phyloP scores from a whole-genome alignment of 2,797 vertebrate genomes.

The Tenualosa thibaudeaui region DNA sequence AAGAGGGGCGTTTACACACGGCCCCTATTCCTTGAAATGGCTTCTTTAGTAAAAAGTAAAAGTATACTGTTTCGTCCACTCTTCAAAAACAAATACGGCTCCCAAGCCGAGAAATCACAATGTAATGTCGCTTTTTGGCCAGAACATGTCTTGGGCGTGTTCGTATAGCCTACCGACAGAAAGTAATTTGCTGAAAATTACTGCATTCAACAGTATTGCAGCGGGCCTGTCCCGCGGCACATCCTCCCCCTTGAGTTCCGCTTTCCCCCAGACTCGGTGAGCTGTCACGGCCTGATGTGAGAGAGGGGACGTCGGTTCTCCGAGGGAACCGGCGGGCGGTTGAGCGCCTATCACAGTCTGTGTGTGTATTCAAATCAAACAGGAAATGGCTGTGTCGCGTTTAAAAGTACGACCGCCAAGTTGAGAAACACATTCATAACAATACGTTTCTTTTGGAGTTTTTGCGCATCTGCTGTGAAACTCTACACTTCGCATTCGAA shows the following conservation, averaged over 20 bases:
- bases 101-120: neutral
- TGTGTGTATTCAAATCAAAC: conserved; percentile 57
- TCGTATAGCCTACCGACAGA: neutral
- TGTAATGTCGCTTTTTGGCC: conserved; percentile 2
- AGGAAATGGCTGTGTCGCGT: conserved; percentile 47
- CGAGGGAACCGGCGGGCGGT: neutral
- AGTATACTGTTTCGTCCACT: neutral
- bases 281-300: conserved; percentile 27
- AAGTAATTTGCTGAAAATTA: neutral
- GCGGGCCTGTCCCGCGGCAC: conserved; percentile 35
- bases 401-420: conserved; percentile 44
- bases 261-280: conserved; percentile 25
- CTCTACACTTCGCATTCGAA: neutral
- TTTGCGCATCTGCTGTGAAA: neutral
- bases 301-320: conserved; percentile 16
- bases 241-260: conserved; percentile 51
- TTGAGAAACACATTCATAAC: neutral
- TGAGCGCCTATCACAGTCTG: conserved; percentile 41
- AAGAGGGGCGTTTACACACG: neutral
- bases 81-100: neutral
- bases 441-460: neutral
- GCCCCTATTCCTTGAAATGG: neutral
- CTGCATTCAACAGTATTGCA: neutral
- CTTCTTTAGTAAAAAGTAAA: neutral
- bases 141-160: neutral